Evolutionary conservation across 2,797 vertebrate species (phyloP).

Genomic region (Sebastes matsubarae): DNA sequence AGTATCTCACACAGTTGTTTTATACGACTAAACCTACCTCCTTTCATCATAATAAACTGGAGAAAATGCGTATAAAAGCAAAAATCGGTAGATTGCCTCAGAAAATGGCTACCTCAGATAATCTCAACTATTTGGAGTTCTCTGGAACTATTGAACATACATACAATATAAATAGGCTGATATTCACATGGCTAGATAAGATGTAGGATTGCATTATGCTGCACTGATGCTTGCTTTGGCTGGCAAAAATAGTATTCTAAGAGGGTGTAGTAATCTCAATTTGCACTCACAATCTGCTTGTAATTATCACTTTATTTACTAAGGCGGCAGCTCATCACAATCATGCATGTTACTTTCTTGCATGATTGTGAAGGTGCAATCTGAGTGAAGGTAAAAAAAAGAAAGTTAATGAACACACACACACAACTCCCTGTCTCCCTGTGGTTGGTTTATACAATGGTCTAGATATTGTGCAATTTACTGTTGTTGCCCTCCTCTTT

Average conservation of each 20-base stretch:
- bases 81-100: background rate
- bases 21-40: background rate
- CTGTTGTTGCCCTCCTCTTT: background rate
- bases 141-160: background rate
- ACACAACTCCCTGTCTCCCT: background rate
- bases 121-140: background rate
- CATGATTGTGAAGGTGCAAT: background rate
- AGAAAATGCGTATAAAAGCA: background rate
- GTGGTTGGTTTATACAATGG: background rate
- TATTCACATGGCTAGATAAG: background rate
- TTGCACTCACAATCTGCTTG: background rate
- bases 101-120: background rate
- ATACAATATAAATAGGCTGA: background rate
- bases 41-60: background rate
- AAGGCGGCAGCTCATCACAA: background rate
- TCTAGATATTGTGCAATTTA: background rate
- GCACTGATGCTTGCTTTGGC: too few relatives aligned
- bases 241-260: too few relatives aligned
- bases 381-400: background rate
- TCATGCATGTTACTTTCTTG: background rate
- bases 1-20: background rate
- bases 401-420: background rate
- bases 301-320: background rate
- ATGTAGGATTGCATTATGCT: background rate
- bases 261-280: background rate